phyloP scores from a whole-genome alignment of 2,113 vertebrate species.

The Piaya cayana region DNA sequence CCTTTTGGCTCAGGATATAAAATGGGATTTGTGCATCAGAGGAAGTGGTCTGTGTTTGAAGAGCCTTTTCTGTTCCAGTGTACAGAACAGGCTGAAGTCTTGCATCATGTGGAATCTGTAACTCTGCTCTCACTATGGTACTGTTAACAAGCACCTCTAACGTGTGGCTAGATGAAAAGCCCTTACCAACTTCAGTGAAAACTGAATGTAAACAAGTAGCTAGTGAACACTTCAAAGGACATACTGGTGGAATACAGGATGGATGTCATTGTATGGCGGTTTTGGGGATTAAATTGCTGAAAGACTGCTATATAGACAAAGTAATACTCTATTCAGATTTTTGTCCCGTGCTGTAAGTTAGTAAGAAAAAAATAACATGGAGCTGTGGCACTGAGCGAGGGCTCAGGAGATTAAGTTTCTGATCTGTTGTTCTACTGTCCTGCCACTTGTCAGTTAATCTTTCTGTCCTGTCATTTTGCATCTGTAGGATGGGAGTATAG shows the following conservation, averaged over 20 bases:
- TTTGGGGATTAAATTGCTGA: background rate
- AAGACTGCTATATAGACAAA: background rate
- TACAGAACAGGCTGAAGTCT: background rate
- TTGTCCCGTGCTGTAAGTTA: background rate
- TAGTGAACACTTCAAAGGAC: background rate
- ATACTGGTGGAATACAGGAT: background rate
- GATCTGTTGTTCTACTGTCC: background rate
- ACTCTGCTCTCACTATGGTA: accelerated
- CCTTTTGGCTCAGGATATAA: background rate
- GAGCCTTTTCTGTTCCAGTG: background rate
- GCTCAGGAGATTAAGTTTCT: background rate
- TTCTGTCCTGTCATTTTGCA: background rate
- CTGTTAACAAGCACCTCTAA: accelerated
- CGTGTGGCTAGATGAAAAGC: no score
- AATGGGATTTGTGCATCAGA: background rate
- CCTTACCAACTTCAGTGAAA: no score
- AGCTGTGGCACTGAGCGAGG: background rate
- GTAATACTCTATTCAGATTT: background rate
- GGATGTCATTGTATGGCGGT: background rate
- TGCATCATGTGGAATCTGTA: accelerated
- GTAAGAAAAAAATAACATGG: background rate
- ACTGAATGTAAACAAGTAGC: background rate
- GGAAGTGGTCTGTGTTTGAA: background rate
- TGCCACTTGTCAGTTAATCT: background rate
- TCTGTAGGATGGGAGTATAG: background rate